Base-by-base conservation (phyloP, 2,797 vertebrate genomes). In the Scolopax bukidnonensis region DNA sequence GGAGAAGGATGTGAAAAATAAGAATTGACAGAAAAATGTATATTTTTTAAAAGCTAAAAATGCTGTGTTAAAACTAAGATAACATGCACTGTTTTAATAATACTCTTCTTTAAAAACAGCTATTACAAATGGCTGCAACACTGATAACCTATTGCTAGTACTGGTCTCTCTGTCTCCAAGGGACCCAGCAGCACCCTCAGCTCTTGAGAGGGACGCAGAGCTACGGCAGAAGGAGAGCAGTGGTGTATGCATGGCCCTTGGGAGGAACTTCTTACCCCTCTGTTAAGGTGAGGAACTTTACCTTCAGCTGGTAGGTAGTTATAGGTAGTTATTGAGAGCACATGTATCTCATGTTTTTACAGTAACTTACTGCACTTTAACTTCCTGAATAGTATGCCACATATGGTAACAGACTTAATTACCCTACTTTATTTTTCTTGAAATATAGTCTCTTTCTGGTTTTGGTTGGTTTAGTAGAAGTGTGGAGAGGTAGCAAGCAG, bases 341-440 rank as follows among this genome's bases (percentile, higher is more conserved):
- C 28, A 30, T 14, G 9, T 30, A 74, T 57, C 60, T 86, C 1
- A 0, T 83, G 69, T 48, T 95, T 94, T 90, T 71, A 92, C 61
- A 90, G 83, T 38, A 84, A 91, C 12, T 90, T 88, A 40, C 6
- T 86, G 56, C 43, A 48, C 60, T 48, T 13, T 56, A 80, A 83
- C 89, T 93, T 91, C 73, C 85, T 88, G 64, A 88, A 67, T 40
- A 87, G 19, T 28, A 12, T n/a, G 4, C 41, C 6, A 0, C 47
- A 23, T 59, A 51, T 59, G 36, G 69, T 23, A 88, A 70, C 48
- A 27, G 40, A 63, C n/a, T 80, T 85, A n/a, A 85, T 93, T 51
- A 77, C 40, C 36, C n/a, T 59, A 21, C 51, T 67, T 74, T 67
- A 56, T 91, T 94, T 96, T 93, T 67, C 92, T 87, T 90, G 83